These are phyloP conservation scores for Platyscapa corneri DNA, from an alignment of 1,140 invertebrate genomes.

Conservation along the genomic window DNA sequence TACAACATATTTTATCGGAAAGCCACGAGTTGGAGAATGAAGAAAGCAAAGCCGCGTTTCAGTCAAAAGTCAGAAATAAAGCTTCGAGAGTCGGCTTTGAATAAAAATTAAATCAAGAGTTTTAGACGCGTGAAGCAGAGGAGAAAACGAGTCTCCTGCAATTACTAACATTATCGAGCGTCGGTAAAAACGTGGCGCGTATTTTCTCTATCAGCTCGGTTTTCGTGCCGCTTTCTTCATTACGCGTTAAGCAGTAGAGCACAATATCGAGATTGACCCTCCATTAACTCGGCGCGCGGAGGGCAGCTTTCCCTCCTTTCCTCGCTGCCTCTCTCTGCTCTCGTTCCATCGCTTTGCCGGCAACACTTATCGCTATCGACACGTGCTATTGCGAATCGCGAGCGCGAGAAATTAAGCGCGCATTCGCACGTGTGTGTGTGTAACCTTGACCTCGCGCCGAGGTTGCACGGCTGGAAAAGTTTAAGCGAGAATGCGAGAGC, in stretches of 20 bases:
- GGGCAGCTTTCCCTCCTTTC: neutral
- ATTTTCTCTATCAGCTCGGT: too few species aligned
- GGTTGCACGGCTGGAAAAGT: neutral
- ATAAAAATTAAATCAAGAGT: neutral
- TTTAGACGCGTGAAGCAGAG: neutral
- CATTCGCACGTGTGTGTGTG: neutral
- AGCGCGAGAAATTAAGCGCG: neutral
- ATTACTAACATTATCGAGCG: conserved; percentile 14
- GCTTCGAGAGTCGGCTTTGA: too few species aligned
- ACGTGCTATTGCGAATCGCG: neutral
- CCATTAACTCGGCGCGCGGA: conserved; percentile 40
- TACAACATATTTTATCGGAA: too few species aligned
- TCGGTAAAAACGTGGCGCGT: too few species aligned
- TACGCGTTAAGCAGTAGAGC: conserved; percentile 33
- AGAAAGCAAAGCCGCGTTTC: too few species aligned
- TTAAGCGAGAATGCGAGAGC: neutral
- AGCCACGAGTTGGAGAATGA: too few species aligned
- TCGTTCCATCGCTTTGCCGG: neutral
- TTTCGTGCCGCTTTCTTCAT: neutral
- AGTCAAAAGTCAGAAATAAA: too few species aligned
- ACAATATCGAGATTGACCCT: conserved; percentile 36
- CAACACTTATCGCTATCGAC: neutral
- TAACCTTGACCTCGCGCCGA: conserved; percentile 34
- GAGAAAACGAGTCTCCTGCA: neutral
- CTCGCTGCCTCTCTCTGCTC: too few species aligned